Conservation (phyloP, 2,888 invertebrate genomes). For the Pharmacophagus antenor region DNA sequence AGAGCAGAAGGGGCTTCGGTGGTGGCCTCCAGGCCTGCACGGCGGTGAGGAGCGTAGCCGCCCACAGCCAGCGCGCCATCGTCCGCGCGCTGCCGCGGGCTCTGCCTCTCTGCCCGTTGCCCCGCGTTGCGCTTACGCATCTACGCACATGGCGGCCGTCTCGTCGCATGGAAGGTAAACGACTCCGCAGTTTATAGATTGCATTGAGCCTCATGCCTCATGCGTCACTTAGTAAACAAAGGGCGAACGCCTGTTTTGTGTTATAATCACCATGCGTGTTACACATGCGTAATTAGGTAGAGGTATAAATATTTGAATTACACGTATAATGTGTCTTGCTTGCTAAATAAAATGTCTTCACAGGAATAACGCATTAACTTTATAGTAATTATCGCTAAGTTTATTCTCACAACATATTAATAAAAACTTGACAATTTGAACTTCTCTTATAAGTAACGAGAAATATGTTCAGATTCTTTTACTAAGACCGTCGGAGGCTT, state of each 20-base stretch:
- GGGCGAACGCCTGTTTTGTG: constrained; percentile 69
- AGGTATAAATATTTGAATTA: constrained; percentile 28
- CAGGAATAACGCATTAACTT: background rate
- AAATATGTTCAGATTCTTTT: constrained; percentile 18
- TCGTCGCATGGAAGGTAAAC: constrained; percentile 77
- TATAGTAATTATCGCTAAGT: constrained; percentile 5
- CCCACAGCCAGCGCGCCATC: constrained; percentile 72
- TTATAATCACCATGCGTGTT: constrained; percentile 48
- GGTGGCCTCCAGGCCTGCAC: constrained; percentile 41
- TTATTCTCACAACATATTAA: constrained; percentile 2
- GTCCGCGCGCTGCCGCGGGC: constrained; percentile 72
- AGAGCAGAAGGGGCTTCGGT: constrained; percentile 34
- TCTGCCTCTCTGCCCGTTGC: constrained; percentile 58
- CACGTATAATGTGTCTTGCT: constrained; percentile 18
- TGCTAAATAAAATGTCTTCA: constrained; percentile 14
- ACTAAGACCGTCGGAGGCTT: constrained; percentile 14
- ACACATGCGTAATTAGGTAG: constrained; percentile 40
- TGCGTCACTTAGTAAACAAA: constrained; percentile 79
- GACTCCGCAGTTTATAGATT: constrained; percentile 73
- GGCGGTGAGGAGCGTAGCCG: constrained; percentile 57
- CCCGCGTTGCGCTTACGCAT: constrained; percentile 68
- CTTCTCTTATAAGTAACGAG: constrained; percentile 4
- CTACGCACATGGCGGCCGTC: constrained; percentile 75
- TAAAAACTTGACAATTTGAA: constrained; percentile 10
- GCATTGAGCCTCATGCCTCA: constrained; percentile 68